Percentiles rank a stretch among this genome's conserved stretches.
Conservation (phyloP, 2,888 invertebrate genomes). For the Sycophila texana region DNA sequence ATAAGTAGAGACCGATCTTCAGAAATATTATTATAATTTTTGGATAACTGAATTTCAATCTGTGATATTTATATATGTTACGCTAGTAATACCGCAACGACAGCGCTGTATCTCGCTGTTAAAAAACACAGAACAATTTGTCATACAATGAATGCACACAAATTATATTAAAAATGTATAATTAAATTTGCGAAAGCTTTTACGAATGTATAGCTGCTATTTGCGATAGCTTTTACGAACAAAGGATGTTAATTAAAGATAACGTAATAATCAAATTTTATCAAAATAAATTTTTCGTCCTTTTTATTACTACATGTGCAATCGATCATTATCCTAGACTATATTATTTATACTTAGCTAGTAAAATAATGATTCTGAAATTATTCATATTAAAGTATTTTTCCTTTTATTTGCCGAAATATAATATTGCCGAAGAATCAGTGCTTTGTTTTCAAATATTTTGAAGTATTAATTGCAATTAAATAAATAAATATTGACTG, state of each 20-base stretch:
- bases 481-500: slow-evolving; percentile 61
- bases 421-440: background rate
- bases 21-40: slow-evolving; percentile 20
- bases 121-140: slow-evolving; percentile 35
- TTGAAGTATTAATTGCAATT: background rate
- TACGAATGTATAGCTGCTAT: slow-evolving; percentile 3
- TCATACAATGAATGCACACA: slow-evolving; percentile 23
- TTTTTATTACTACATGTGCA: background rate
- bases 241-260: slow-evolving; percentile 43
- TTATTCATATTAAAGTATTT: background rate
- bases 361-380: background rate
- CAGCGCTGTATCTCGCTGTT: slow-evolving; percentile 28
- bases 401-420: background rate
- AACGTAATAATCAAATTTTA: slow-evolving; percentile 28
- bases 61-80: slow-evolving; percentile 54
- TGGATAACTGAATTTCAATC: slow-evolving; percentile 49
- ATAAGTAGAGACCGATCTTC: slow-evolving; percentile 1
- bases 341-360: background rate
- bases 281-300: slow-evolving; percentile 1
- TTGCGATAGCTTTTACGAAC: slow-evolving; percentile 31
- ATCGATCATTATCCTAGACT: slow-evolving; percentile 1
- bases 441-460: too few relatives aligned
- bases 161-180: slow-evolving; percentile 32
- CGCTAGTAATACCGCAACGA: slow-evolving; percentile 16
- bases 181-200: slow-evolving; percentile 30